Percentiles rank a stretch among this genome's conserved stretches.
Evolutionary conservation across 2,888 invertebrate species (phyloP).

Genomic region (Barypeithes pellucidus): DNA sequence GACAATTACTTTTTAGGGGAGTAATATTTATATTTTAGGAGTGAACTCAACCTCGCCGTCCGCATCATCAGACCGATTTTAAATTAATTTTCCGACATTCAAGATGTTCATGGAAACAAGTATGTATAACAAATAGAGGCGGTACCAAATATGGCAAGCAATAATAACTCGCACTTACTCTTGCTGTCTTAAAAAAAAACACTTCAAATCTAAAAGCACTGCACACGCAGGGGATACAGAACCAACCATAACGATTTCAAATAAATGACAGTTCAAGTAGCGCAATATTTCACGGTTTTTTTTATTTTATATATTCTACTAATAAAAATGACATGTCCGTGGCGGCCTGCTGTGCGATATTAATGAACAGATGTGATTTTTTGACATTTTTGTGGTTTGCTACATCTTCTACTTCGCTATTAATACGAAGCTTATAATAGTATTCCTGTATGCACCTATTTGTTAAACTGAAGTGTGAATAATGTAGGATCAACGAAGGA

Average conservation of each 20-base stretch:
- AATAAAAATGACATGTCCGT: slow-evolving; percentile 43
- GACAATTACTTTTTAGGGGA: too few relatives aligned
- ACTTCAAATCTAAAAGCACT: slow-evolving; percentile 34
- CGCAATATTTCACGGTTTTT: slow-evolving; percentile 49
- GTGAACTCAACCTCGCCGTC: too few relatives aligned
- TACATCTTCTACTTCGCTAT: slow-evolving; percentile 41
- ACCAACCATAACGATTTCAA: slow-evolving; percentile 45
- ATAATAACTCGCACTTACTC: slow-evolving; percentile 41
- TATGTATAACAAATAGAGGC: slow-evolving; percentile 38
- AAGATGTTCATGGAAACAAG: slow-evolving; percentile 12
- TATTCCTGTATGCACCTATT: too few relatives aligned
- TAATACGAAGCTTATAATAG: slow-evolving; percentile 37
- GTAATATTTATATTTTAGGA: too few relatives aligned
- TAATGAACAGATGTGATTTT: slow-evolving; percentile 47
- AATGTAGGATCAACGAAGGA: too few relatives aligned
- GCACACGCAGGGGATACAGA: slow-evolving; percentile 42
- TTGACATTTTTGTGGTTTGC: slow-evolving; percentile 41
- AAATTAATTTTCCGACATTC: background rate
- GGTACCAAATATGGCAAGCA: slow-evolving; percentile 39
- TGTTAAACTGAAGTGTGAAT: too few relatives aligned
- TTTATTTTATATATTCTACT: slow-evolving; percentile 33
- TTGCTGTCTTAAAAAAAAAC: slow-evolving; percentile 26
- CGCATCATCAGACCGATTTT: background rate
- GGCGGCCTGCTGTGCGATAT: slow-evolving; percentile 41
- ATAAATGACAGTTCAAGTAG: slow-evolving; percentile 53